Conservation (phyloP, 2,888 invertebrate species). For the Caenorhabditis imperialis region DNA sequence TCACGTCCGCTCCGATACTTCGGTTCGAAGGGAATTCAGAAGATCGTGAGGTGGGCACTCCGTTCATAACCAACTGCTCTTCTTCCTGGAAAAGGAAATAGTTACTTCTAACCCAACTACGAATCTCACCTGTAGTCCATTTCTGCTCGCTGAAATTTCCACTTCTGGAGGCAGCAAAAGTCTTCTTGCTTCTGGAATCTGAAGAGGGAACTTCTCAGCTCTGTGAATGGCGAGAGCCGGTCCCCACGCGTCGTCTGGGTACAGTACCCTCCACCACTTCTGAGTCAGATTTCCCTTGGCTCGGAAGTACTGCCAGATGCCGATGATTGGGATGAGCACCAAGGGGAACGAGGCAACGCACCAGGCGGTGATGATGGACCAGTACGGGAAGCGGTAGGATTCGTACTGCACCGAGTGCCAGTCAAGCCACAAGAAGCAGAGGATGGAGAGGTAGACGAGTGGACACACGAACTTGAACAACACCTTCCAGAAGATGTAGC, state of each 20-base stretch:
- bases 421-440: slow-evolving; percentile 85
- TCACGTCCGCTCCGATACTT: slow-evolving; percentile 21
- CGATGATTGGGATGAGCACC: slow-evolving; percentile 84
- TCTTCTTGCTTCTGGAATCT: slow-evolving; percentile 77
- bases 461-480: slow-evolving; percentile 86
- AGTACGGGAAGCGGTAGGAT: slow-evolving; percentile 82
- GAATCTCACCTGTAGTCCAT: slow-evolving; percentile 36
- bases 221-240: slow-evolving; percentile 78
- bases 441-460: slow-evolving; percentile 83
- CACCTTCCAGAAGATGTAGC: slow-evolving; percentile 84
- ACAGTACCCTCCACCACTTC: slow-evolving; percentile 74
- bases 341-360: slow-evolving; percentile 85
- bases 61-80: slow-evolving; percentile 14
- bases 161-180: slow-evolving; percentile 65
- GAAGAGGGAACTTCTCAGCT: slow-evolving; percentile 76
- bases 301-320: slow-evolving; percentile 80
- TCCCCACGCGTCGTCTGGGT: slow-evolving; percentile 78
- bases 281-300: slow-evolving; percentile 75
- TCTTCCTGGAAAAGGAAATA: slow-evolving; percentile 20
- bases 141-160: slow-evolving; percentile 43
- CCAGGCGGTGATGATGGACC: slow-evolving; percentile 83
- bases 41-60: slow-evolving; percentile 6
- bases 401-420: slow-evolving; percentile 84
- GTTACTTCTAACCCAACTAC: too few relatives aligned
- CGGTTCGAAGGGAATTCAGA: slow-evolving; percentile 23